Evolutionary conservation across 1,140 invertebrate genomes (phyloP).

Genomic region (Psilanteris sp.): DNA sequence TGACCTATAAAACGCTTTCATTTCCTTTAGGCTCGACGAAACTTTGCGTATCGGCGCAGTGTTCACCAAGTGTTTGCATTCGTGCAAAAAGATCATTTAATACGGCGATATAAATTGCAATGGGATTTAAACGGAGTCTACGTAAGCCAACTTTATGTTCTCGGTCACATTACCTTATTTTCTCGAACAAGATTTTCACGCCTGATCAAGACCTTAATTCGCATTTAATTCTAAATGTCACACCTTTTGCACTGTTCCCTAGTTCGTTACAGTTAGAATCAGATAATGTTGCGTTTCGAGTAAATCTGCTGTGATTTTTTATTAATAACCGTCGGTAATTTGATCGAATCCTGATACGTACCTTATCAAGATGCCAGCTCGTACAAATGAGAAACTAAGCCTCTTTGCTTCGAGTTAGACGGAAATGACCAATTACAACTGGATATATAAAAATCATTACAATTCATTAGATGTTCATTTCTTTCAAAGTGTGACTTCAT

Average conservation of each 20-base stretch:
- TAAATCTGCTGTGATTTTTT: conserved; percentile 34
- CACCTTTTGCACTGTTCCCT: conserved; percentile 20
- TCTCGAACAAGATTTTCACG: conserved; percentile 39
- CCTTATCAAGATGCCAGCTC: conserved; percentile 29
- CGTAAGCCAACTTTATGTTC: conserved; percentile 42
- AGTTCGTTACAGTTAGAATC: conserved; percentile 40
- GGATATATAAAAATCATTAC: no score
- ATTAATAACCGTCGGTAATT: conserved; percentile 34
- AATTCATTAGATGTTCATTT: conserved; percentile 9
- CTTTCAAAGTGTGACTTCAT: conserved; percentile 15
- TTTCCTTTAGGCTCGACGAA: conserved; percentile 19
- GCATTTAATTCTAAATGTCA: conserved; percentile 53
- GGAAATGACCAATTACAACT: not conserved
- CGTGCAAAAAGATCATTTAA: conserved; percentile 42
- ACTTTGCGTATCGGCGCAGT: conserved; percentile 27
- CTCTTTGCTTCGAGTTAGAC: not conserved
- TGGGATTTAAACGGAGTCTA: conserved; percentile 27
- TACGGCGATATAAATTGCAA: conserved; percentile 16
- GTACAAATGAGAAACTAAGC: conserved; percentile 5
- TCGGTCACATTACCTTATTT: conserved; percentile 51
- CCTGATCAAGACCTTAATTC: conserved; percentile 53
- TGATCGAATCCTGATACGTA: conserved; percentile 31
- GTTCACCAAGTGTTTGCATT: conserved; percentile 37
- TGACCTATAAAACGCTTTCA: conserved; percentile 32
- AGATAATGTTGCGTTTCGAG: conserved; percentile 33